Percentiles rank a stretch among this genome's conserved stretches.
Conservation (phyloP, 2,888 invertebrate species). For the Empis livida region DNA sequence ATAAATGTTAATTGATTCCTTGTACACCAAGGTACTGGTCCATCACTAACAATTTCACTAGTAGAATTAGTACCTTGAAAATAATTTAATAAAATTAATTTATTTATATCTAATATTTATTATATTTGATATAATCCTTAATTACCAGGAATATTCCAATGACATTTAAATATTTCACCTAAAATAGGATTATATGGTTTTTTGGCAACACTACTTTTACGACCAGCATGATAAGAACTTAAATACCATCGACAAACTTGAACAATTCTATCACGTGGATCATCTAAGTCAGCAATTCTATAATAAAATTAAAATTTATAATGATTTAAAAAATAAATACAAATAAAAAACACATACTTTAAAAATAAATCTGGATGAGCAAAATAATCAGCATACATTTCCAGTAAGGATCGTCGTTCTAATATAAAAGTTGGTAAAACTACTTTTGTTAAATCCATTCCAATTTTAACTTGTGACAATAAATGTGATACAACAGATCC, state of each 20-base stretch:
- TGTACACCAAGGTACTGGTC: constrained; percentile 85
- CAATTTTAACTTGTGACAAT: constrained; percentile 94
- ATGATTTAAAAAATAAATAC: not conserved
- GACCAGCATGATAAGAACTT: constrained; percentile 96
- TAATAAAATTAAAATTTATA: constrained; percentile 12
- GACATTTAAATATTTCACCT: constrained; percentile 89
- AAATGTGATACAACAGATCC: constrained; percentile 96
- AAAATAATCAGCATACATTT: constrained; percentile 99
- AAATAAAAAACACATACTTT: constrained; percentile 51
- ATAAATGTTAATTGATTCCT: constrained; percentile 83
- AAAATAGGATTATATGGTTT: constrained; percentile 98
- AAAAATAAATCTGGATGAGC: constrained; percentile 97
- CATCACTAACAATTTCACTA: constrained; percentile 46
- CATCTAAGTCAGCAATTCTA: constrained; percentile 80
- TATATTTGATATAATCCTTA: not conserved
- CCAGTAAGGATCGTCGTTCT: constrained; percentile 89
- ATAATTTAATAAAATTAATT: not conserved
- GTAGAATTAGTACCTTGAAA: constrained; percentile 19
- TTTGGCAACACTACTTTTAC: constrained; percentile 93
- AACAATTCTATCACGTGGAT: constrained; percentile 81
- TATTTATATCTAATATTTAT: not conserved
- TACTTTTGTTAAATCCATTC: constrained; percentile 97
- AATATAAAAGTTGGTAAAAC: constrained; percentile 97
- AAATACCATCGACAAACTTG: constrained; percentile 95
- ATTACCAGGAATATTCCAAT: constrained; percentile 58